These are phyloP conservation scores for Drosophila sordidapex DNA, from an alignment of 2,888 invertebrate genomes.

Conservation along the genomic window DNA sequence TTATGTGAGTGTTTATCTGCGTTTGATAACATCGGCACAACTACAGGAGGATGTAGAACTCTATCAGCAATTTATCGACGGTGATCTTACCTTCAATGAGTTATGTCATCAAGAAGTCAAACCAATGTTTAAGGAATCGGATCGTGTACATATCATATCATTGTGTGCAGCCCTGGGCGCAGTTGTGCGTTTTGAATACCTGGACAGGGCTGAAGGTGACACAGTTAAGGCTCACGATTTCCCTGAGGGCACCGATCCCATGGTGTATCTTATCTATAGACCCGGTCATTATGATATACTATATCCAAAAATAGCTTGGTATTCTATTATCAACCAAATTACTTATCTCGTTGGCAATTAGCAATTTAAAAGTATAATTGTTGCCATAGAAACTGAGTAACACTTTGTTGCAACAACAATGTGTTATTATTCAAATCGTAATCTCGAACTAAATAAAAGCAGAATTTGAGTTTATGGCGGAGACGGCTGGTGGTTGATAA, in stretches of 20 bases:
- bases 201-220: conserved; percentile 96
- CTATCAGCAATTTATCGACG: conserved; percentile 98
- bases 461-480: neutral
- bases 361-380: neutral
- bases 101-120: conserved; percentile 91
- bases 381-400: neutral
- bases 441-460: neutral
- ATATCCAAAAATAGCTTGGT: conserved; percentile 88
- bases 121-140: conserved; percentile 89
- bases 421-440: neutral
- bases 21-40: conserved; percentile 97
- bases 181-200: conserved; percentile 97
- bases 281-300: conserved; percentile 99
- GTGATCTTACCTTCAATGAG: conserved; percentile 94
- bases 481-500: conserved; percentile 20
- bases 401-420: neutral
- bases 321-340: conserved; percentile 9
- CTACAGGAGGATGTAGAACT: conserved; percentile 97
- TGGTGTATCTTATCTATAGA: conserved; percentile 95
- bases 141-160: conserved; percentile 99
- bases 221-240: conserved; percentile 95
- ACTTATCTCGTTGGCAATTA: neutral
- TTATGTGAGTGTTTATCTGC: conserved; percentile 96
- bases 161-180: conserved; percentile 94
- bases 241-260: conserved; percentile 91